These are phyloP conservation scores for Balaenoptera acutorostrata DNA, from an alignment of 2,113 vertebrate species.

Conservation along the genomic window DNA sequence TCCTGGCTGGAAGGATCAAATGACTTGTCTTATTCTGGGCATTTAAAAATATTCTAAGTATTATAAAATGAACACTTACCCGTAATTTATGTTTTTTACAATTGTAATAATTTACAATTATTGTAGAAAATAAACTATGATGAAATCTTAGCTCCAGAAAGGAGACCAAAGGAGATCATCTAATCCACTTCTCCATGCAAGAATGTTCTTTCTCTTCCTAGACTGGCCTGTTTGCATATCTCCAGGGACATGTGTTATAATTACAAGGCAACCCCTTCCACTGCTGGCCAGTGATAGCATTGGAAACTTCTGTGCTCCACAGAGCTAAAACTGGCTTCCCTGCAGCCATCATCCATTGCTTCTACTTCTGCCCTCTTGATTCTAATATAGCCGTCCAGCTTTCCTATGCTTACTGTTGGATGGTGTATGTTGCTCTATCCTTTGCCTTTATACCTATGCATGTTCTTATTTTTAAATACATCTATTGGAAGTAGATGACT, in stretches of 20 bases:
- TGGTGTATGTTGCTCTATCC: neutral
- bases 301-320: neutral
- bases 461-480: neutral
- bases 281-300: neutral
- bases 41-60: slow-evolving; percentile 2
- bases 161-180: neutral
- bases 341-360: neutral
- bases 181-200: neutral
- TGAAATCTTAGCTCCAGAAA: neutral
- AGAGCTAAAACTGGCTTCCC: neutral
- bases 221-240: neutral
- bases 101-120: neutral
- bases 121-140: neutral
- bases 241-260: neutral
- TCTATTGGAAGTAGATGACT: neutral
- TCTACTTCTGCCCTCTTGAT: neutral
- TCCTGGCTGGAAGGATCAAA: neutral
- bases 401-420: neutral
- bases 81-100: neutral
- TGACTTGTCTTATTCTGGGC: neutral
- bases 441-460: neutral
- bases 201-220: neutral
- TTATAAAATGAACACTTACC: neutral
- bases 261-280: neutral
- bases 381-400: neutral